These are phyloP conservation scores for Heliconius sara DNA, from an alignment of 2,888 invertebrate genomes.

Conservation along the genomic window DNA sequence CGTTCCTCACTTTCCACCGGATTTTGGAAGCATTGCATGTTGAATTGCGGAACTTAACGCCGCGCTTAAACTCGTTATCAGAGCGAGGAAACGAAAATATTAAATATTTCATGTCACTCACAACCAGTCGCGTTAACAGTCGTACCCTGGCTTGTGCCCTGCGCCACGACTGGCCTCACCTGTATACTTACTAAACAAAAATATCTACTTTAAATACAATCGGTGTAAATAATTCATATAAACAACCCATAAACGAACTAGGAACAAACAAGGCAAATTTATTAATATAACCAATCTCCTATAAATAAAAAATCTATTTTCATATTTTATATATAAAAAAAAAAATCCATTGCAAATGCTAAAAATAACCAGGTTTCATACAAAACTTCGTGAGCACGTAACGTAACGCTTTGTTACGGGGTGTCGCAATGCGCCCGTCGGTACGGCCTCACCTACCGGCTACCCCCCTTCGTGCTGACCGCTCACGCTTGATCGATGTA, in stretches of 20 bases:
- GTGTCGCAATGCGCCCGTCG: slow-evolving; percentile 43
- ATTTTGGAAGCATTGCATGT: too few relatives aligned
- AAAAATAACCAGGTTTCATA: slow-evolving; percentile 16
- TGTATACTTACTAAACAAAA: background rate
- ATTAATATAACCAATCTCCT: background rate
- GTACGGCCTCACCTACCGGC: slow-evolving; percentile 23
- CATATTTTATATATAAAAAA: background rate
- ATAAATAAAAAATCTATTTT: slow-evolving; percentile 6
- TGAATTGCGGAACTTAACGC: too few relatives aligned
- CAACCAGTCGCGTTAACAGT: too few relatives aligned
- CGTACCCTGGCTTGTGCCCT: too few relatives aligned
- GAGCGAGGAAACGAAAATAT: too few relatives aligned
- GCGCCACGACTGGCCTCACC: too few relatives aligned
- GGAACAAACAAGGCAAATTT: background rate
- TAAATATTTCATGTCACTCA: too few relatives aligned
- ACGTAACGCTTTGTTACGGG: slow-evolving; percentile 34
- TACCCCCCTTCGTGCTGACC: slow-evolving; percentile 33
- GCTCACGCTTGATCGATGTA: slow-evolving; percentile 35
- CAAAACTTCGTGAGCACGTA: slow-evolving; percentile 26
- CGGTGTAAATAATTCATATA: background rate
- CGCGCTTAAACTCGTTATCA: too few relatives aligned
- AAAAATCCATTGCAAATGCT: background rate
- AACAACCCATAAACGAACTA: too few relatives aligned
- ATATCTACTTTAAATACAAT: background rate
- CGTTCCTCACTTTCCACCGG: too few relatives aligned